Conservation (phyloP, 2,797 vertebrate species). For the Notolepis coatsorum region DNA sequence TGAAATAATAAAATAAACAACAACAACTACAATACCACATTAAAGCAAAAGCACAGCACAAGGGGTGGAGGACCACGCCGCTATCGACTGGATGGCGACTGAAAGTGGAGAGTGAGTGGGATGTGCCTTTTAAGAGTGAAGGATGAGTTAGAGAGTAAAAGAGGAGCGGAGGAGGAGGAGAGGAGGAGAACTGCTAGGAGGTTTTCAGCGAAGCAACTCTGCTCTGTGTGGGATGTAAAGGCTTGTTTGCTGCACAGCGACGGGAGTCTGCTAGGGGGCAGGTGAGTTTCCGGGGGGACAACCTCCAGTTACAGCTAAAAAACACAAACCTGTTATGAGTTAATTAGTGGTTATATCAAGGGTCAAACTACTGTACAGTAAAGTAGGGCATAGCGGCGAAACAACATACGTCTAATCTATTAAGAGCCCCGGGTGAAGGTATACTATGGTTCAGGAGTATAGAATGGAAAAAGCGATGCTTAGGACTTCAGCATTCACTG, state of each 20-base stretch:
- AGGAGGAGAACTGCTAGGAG: slow-evolving; percentile 47
- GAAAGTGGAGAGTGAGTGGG: slow-evolving; percentile 55
- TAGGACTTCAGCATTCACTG: no score
- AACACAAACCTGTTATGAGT: slow-evolving; percentile 34
- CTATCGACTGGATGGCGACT: slow-evolving; percentile 59
- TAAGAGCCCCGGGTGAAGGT: no score
- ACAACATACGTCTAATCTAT: no score
- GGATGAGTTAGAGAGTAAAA: slow-evolving; percentile 58
- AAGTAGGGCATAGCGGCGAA: no score
- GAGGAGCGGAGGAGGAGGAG: slow-evolving; percentile 48
- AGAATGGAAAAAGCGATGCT: no score
- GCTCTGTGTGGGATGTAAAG: slow-evolving; percentile 35
- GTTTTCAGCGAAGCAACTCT: slow-evolving; percentile 48
- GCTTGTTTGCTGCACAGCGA: slow-evolving; percentile 45
- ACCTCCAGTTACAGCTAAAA: slow-evolving; percentile 34
- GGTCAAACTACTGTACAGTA: slow-evolving; percentile 39
- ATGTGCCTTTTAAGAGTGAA: slow-evolving; percentile 60
- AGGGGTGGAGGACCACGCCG: slow-evolving; percentile 75
- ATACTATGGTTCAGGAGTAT: no score
- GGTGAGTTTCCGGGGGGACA: slow-evolving; percentile 28
- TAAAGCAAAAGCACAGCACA: slow-evolving; percentile 82
- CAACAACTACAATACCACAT: slow-evolving; percentile 58
- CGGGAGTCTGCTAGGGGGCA: slow-evolving; percentile 20
- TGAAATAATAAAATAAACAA: slow-evolving; percentile 5
- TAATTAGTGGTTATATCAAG: slow-evolving; percentile 55